These are phyloP conservation scores for Nebria ingens DNA, from an alignment of 1,140 invertebrate genomes.

Conservation along the genomic window DNA sequence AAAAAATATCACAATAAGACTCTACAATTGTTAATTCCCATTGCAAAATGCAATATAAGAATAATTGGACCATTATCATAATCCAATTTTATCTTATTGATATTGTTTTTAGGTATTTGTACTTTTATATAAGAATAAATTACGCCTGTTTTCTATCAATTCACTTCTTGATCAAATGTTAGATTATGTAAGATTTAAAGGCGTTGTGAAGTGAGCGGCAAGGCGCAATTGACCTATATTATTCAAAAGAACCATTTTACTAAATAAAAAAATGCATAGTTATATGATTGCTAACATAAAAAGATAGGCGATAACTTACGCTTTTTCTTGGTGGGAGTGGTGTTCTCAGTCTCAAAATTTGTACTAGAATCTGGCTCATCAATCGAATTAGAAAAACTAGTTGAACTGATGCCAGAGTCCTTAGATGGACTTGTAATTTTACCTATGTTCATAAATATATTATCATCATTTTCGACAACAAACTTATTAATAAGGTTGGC, in stretches of 20 bases:
- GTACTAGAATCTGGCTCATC: neutral
- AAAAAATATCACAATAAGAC: too few species aligned
- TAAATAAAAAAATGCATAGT: neutral
- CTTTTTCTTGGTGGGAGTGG: neutral
- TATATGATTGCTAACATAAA: neutral
- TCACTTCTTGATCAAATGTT: too few species aligned
- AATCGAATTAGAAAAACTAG: neutral
- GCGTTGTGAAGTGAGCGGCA: neutral
- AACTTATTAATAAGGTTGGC: too few species aligned
- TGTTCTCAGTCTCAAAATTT: neutral
- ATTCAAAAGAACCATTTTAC: neutral
- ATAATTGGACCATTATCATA: too few species aligned
- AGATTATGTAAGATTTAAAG: slow-evolving; percentile 2
- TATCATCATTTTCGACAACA: too few species aligned
- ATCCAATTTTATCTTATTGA: too few species aligned
- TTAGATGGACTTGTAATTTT: neutral
- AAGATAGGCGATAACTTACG: neutral
- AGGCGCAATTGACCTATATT: neutral
- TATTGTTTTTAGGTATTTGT: too few species aligned
- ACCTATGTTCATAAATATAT: neutral
- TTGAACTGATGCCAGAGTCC: neutral
- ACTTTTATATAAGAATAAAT: neutral
- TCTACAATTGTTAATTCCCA: too few species aligned
- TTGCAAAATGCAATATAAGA: too few species aligned
- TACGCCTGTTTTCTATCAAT: too few species aligned